Base-by-base conservation (phyloP, 2,888 invertebrate species). In the Allolobophora icterica region DNA sequence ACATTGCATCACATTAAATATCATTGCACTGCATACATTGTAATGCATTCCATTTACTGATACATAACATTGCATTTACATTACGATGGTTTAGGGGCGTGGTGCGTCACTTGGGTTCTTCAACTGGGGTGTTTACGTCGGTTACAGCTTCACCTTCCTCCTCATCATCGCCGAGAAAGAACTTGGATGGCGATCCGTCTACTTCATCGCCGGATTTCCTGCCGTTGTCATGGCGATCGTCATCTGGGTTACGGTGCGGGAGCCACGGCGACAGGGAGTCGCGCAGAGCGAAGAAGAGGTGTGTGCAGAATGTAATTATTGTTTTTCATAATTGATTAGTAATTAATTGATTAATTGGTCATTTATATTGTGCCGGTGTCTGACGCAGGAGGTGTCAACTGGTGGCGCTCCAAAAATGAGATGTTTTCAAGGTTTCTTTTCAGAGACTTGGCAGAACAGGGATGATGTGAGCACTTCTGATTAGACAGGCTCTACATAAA, bases 71-170 rank as follows among this genome's bases (percentile, higher is more conserved):
- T 24, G 15, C 15, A 19, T 84, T 30, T 84, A 1, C 19, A 19
- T 17, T 84, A n/a, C 6, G 42, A 13, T 89, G 15, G n/a, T 90
- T 90, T 35, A 45, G 71, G n/a, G 38, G 34, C 58, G 92, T 42
- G 92, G 92, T 2, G 92, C 92, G n/a, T 92, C 92, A 4, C 52
- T 92, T 8, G 92, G 92, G 19, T 92, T 92, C 90, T 92, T 89
- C 91, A 92, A 92, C 89, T 92, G 92, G 92, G 92, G 92, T 15
- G 91, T 92, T 0, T 92, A 91, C 89, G 45, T 92, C 24, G 92
- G 92, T 34, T 92, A 92, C 91, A 92, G 92, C 83, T 34, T 92
- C 58, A 91, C 92, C 2, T 92, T 91, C 45, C 38, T 92, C 4
- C 91, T 92, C 24, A 21, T 91, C 19, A 91, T 91, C 21, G 92